Percentiles rank a stretch among this genome's conserved stretches.
These are phyloP conservation scores for Stichopus horrens DNA, from an alignment of 53 echinoderm and acorn worm genomes.

Conservation along the genomic window DNA sequence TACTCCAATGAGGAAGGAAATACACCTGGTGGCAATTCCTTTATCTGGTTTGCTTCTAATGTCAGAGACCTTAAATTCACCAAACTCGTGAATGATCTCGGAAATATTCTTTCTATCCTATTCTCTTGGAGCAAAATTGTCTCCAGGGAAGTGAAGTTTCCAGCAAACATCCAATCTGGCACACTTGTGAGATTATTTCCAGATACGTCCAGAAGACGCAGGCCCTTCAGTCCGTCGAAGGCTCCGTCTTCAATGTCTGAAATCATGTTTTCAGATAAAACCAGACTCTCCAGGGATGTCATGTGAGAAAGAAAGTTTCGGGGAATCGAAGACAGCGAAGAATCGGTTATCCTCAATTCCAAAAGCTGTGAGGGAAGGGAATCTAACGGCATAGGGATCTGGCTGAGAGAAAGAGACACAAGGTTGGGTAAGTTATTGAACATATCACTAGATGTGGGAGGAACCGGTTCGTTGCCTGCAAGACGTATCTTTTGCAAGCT, in stretches of 20 bases:
- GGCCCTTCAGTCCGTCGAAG: slow-evolving; percentile 25
- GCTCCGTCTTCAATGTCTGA: slow-evolving; percentile 43
- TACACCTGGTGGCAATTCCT: slow-evolving; percentile 45
- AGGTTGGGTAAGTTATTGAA: slow-evolving; percentile 40
- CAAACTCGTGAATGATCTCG: slow-evolving; percentile 57
- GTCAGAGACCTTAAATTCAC: slow-evolving; percentile 60
- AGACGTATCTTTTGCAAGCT: slow-evolving; percentile 70
- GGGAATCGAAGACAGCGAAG: slow-evolving; percentile 33
- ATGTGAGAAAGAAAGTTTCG: slow-evolving; percentile 50
- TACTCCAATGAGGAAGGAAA: slow-evolving; percentile 46
- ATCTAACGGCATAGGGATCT: slow-evolving; percentile 64
- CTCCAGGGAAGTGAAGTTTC: slow-evolving; percentile 50
- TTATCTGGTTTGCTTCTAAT: slow-evolving; percentile 62
- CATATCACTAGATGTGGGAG: not conserved
- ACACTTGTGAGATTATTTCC: slow-evolving; percentile 14
- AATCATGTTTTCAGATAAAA: slow-evolving; percentile 58
- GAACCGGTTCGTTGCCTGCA: slow-evolving; percentile 56
- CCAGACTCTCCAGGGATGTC: slow-evolving; percentile 51
- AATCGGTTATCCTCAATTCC: slow-evolving; percentile 61
- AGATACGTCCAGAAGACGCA: slow-evolving; percentile 21
- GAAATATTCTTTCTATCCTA: slow-evolving; percentile 56
- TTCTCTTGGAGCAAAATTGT: slow-evolving; percentile 77
- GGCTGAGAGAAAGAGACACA: slow-evolving; percentile 53
- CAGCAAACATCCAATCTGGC: not conserved
- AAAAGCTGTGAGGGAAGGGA: slow-evolving; percentile 54